Evolutionary conservation across 2,797 vertebrate genomes (phyloP).

Genomic region (Sebastes glaucus): DNA sequence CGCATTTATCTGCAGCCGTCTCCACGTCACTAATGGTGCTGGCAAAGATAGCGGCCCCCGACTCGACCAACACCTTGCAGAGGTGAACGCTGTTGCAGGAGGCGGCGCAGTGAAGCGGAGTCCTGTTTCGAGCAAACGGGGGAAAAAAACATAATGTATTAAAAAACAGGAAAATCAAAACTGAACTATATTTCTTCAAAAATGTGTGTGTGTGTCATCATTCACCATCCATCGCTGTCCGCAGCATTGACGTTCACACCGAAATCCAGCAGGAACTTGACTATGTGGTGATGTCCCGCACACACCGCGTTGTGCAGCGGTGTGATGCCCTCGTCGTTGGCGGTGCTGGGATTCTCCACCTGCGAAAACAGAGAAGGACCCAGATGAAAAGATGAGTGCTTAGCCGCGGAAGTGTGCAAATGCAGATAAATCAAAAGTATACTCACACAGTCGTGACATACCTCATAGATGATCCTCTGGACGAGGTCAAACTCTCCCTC

Average conservation of each 20-base stretch:
- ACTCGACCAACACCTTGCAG: constrained; percentile 96
- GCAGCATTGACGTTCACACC: constrained; percentile 98
- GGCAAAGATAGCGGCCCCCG: constrained; percentile 96
- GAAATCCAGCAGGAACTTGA: constrained; percentile 97
- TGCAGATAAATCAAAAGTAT: not conserved
- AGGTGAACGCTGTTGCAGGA: constrained; percentile 99
- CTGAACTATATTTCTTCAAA: not conserved
- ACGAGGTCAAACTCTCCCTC: constrained; percentile 99
- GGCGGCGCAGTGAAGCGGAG: constrained; percentile 96
- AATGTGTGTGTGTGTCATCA: fast-evolving
- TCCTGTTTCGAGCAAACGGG: constrained; percentile 80
- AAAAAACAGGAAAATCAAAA: not conserved
- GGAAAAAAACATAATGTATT: not conserved
- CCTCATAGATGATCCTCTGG: constrained; percentile 98
- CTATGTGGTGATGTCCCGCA: constrained; percentile 97
- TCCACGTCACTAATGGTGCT: constrained; percentile 98
- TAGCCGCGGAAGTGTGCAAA: not conserved
- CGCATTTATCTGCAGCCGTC: constrained; percentile 98
- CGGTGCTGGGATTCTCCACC: constrained; percentile 98
- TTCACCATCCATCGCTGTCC: constrained; percentile 98
- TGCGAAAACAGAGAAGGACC: constrained; percentile 53
- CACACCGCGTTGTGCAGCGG: constrained; percentile 97
- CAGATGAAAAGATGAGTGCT: not conserved
- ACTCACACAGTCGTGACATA: constrained; percentile 40
- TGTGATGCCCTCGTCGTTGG: constrained; percentile 98